Evolutionary conservation across 92 coral and sea anemone genomes (phyloP), one percentile per base, ranked within the genome.

Genomic region (Meandrina meandrites): DNA sequence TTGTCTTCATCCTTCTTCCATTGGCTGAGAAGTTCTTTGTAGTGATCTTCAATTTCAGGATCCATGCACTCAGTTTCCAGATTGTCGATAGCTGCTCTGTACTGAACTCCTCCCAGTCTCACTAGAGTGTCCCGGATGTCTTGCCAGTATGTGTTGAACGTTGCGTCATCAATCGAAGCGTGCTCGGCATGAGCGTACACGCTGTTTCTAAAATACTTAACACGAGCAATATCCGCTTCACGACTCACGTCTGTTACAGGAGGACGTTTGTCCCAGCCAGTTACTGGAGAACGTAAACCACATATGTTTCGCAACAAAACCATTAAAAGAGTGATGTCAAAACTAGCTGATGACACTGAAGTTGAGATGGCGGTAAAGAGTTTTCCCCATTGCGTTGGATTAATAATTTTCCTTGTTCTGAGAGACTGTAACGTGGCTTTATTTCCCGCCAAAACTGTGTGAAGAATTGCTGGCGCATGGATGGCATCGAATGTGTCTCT

Each of bases 231-330:
- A 48, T 89, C 92, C 15, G 89, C 92, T 45, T 78, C 92, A 31
- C 13, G 58, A 56, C 81, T 89, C 40, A 31, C 14, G 62, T 89
- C 92, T n/a, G 86, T 53, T 18, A 79, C 74, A 22, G 82, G 32
- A 64, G 92, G 89, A 5, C 79, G 81, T 22, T 15, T 42, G 36
- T 89, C 89, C 92, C 92, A 89, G 60, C 92, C 92, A 7, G 89
- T 79, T 24, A 81, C 13, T 21, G 89, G 92, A 51, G 81, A 56
- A 78, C 56, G 32, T 37, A 80, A 21, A 37, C 84, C 74, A 64
- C 84, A 80, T 10, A 80, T 35, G 75, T 80, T 80, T 66, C 84
- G 37, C 19, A 80, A 34, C 35, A 80, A 36, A 34, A 80, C 70
- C 75, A 37, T 80, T 7, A 80, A 62, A 24, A 80, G 70, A 10